A percentile compares a stretch with the other conserved stretches of the same genome.
These are phyloP conservation scores for Megalops atlanticus DNA, from an alignment of 2,113 vertebrate genomes.

Conservation along the genomic window DNA sequence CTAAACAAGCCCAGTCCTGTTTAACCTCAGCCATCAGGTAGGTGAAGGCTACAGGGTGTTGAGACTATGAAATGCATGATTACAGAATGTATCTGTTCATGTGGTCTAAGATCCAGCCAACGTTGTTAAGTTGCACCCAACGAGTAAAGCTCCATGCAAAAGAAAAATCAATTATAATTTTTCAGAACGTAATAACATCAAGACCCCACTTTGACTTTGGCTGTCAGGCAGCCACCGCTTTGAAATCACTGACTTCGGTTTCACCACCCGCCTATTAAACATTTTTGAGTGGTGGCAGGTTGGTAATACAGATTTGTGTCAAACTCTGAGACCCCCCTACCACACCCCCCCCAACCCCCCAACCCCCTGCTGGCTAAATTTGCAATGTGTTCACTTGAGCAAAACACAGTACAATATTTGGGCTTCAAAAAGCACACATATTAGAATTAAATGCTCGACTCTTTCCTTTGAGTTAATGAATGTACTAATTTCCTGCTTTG, in stretches of 20 bases:
- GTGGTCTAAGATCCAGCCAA: neutral
- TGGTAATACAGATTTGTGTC: neutral
- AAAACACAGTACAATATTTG: neutral
- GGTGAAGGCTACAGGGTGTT: too few species aligned
- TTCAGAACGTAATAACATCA: constrained; percentile 11
- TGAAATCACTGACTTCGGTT: neutral
- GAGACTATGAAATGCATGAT: too few species aligned
- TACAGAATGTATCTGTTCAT: neutral
- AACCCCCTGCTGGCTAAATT: neutral
- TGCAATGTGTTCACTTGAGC: neutral
- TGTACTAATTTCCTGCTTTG: neutral
- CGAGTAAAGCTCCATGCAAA: neutral
- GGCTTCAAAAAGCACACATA: constrained; percentile 6
- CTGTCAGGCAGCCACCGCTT: neutral
- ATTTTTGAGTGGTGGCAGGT: neutral
- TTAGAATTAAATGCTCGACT: neutral
- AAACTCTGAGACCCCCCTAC: neutral
- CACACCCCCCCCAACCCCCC: neutral
- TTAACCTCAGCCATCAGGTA: too few species aligned
- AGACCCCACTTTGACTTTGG: neutral
- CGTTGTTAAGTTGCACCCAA: neutral
- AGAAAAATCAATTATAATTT: constrained; percentile 22
- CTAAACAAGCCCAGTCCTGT: too few species aligned
- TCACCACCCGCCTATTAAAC: neutral
- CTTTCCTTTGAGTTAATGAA: constrained; percentile 7